Base-by-base conservation (phyloP, 2,797 vertebrate species). In the Xiphophorus birchmanni region DNA sequence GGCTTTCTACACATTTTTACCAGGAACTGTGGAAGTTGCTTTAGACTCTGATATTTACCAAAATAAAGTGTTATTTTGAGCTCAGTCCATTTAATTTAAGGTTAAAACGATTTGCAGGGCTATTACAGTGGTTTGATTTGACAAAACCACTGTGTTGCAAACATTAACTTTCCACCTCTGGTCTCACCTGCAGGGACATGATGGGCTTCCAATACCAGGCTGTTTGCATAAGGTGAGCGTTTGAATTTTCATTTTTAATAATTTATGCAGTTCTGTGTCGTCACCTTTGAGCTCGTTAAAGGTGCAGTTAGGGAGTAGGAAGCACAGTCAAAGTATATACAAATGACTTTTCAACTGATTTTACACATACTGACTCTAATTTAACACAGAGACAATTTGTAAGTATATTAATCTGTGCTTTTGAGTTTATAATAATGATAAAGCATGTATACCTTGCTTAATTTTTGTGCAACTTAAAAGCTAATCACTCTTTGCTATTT, bases 161-260 rank as follows among this genome's bases (percentile, higher is more conserved):
- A n/a, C 54, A 45, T 56, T 13, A 84, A 74, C 74, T 15, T 37
- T 75, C 8, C n/a, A 54, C 81, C 81, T 45, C 50, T 81, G 40
- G 32, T 69, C 79, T 73, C 13, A 23, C 78, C 29, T 89, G 50
- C 94, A 99, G 98, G 98, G 98, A 80, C 96, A 97, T 2, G 98
- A 99, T 0, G 98, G 98, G 83, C 92, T 99, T 87, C 98, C 98
- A 1, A 96, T 99, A 94, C 97, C 97, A 86, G 98, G 97, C 93
- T 99, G 98, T 93, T 99, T 97, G 98, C 98, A 99, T 86, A 98
- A 99, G 97, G 98, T 99, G 82, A 23, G 58, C 18, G 8, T 74
- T 75, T 84, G 9, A 29, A 60, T 45, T 72, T 73, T 82, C 11
- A n/a, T 71, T 56, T 67, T 60, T 52, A 35, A 73, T 52, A 44